Conservation (phyloP, 2,797 vertebrate species). For the Aotus griseimembra region DNA sequence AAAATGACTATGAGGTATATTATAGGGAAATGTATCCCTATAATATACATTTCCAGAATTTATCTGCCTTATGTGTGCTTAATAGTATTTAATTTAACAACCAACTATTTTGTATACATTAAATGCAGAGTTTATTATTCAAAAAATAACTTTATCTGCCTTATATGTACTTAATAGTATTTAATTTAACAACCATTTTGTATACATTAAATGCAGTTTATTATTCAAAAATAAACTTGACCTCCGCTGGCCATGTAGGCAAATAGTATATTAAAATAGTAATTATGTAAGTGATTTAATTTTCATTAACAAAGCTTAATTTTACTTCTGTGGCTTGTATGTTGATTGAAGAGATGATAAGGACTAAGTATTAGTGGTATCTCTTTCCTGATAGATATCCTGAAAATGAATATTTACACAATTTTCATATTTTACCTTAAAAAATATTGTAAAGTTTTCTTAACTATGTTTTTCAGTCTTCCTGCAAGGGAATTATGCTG, state of each 20-base stretch:
- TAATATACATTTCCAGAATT: conserved; percentile 58
- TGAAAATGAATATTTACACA: neutral
- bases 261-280: neutral
- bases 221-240: conserved; percentile 70
- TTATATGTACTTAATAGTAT: conserved; percentile 65
- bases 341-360: neutral
- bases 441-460: conserved; percentile 81
- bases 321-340: neutral
- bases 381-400: neutral
- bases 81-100: conserved; percentile 74
- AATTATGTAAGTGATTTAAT: neutral
- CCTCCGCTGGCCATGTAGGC: neutral
- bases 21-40: conserved; percentile 61
- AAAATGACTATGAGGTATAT: conserved; percentile 91
- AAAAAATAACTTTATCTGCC: conserved; percentile 69
- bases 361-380: neutral
- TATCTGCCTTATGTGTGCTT: conserved; percentile 62
- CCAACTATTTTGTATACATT: conserved; percentile 60
- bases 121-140: conserved; percentile 72
- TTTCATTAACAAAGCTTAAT: conserved; percentile 12
- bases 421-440: neutral
- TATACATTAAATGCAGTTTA: conserved; percentile 72
- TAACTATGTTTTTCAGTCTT: conserved; percentile 87
- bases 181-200: conserved; percentile 71
- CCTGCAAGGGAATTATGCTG: conserved; percentile 86